A percentile compares a stretch with the other conserved stretches of the same genome.
Evolutionary conservation across 2,888 invertebrate genomes (phyloP).

Genomic region (Salpingus planirostris): DNA sequence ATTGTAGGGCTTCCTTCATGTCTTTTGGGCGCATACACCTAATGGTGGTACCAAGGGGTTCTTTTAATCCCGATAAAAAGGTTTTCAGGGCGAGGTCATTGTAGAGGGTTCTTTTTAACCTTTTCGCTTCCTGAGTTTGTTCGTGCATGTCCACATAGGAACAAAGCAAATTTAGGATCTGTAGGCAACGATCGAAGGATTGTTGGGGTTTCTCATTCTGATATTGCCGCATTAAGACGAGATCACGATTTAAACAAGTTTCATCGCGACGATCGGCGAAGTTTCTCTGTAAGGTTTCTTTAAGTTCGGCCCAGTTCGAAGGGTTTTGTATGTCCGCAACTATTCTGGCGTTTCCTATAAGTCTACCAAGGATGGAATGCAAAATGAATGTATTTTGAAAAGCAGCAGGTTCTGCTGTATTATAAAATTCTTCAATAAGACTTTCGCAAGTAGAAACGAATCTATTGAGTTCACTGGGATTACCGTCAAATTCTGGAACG

Average conservation of each 20-base stretch:
- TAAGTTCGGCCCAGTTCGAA: slow-evolving; percentile 5
- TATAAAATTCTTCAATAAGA: slow-evolving; percentile 3
- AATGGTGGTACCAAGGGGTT: slow-evolving; percentile 13
- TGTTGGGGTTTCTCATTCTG: slow-evolving; percentile 14
- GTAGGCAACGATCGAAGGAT: too few species aligned
- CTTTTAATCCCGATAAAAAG: too few species aligned
- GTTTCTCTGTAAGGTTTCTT: slow-evolving; percentile 6
- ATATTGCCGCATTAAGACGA: slow-evolving; percentile 13
- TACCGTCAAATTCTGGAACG: too few species aligned
- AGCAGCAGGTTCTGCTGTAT: slow-evolving; percentile 5
- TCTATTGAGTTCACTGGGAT: slow-evolving; percentile 3
- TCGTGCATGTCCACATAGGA: too few species aligned
- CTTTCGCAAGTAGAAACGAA: slow-evolving; percentile 1
- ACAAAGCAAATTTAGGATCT: too few species aligned
- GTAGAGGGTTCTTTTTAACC: too few species aligned
- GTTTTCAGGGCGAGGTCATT: too few species aligned
- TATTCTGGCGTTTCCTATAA: slow-evolving; percentile 7
- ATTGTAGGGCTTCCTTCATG: slow-evolving; percentile 8
- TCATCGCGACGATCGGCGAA: slow-evolving; percentile 16
- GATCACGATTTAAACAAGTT: slow-evolving; percentile 14
- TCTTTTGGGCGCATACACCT: slow-evolving; percentile 9
- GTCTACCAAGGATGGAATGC: slow-evolving; percentile 10
- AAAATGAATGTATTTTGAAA: slow-evolving; percentile 13
- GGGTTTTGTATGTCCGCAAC: slow-evolving; percentile 10
- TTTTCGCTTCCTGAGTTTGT: too few species aligned